Conservation (phyloP, 2,113 vertebrate species). For the Eira barbara region DNA sequence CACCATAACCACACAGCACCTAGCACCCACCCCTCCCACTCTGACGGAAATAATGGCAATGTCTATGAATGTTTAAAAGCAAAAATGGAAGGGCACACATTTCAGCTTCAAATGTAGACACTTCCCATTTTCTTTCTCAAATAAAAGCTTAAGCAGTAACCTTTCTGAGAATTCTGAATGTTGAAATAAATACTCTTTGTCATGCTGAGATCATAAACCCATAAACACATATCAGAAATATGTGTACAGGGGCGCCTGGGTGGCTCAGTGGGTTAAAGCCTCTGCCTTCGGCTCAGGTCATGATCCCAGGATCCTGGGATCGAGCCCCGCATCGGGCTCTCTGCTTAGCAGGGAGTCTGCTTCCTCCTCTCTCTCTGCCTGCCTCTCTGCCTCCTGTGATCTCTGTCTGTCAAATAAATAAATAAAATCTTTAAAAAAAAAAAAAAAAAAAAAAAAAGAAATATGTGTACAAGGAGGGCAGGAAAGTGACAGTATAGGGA, state of each 20-base stretch:
- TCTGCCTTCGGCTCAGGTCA: too few species aligned
- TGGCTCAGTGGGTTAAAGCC: too few species aligned
- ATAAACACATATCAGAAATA: neutral
- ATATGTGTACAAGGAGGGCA: neutral
- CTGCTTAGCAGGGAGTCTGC: too few species aligned
- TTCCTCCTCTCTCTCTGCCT: too few species aligned
- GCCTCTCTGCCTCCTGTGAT: too few species aligned
- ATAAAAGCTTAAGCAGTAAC: conserved; percentile 5
- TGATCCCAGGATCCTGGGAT: too few species aligned
- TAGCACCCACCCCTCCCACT: neutral
- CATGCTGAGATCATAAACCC: neutral
- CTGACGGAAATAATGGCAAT: neutral
- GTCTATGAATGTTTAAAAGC: neutral
- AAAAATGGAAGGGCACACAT: neutral
- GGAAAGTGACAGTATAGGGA: neutral
- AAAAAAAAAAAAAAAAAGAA: too few species aligned
- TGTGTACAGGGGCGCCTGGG: neutral
- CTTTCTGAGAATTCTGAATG: neutral
- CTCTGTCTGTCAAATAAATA: too few species aligned
- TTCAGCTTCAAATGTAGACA: conserved; percentile 7
- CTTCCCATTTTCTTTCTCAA: neutral
- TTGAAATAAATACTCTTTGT: conserved; percentile 6
- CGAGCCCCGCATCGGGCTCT: too few species aligned
- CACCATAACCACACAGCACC: neutral
- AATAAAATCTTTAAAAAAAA: too few species aligned